These are phyloP conservation scores for Syrmaticus mikado DNA, from an alignment of 2,113 vertebrate genomes.

Conservation along the genomic window DNA sequence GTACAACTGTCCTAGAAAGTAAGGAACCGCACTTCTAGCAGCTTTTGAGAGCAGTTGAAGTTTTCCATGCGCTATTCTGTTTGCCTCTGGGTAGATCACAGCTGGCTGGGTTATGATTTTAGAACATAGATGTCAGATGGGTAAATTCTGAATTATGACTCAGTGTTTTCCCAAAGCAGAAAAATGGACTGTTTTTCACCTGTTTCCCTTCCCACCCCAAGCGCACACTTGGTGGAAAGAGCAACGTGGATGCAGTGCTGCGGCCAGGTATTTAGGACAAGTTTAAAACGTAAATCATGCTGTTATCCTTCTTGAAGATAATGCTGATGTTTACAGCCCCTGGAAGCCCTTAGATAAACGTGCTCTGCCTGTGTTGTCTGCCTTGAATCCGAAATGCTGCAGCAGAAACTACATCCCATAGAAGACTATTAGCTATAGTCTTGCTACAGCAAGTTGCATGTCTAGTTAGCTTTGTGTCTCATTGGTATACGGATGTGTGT, in stretches of 20 bases:
- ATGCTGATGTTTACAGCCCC: constrained; percentile 24
- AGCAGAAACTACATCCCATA: neutral
- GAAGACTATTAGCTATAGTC: neutral
- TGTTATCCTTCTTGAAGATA: neutral
- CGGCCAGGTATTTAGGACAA: neutral
- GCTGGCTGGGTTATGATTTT: neutral
- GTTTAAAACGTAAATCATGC: neutral
- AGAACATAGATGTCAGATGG: neutral
- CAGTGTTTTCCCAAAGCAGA: neutral
- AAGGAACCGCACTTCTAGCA: neutral
- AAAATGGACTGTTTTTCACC: neutral
- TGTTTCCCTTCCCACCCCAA: neutral
- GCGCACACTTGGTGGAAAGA: neutral
- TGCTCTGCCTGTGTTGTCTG: neutral
- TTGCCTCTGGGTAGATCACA: neutral
- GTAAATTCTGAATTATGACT: neutral
- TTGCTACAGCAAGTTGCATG: neutral
- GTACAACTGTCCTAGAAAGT: neutral
- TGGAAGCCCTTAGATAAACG: constrained; percentile 1
- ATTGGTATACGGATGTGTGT: neutral
- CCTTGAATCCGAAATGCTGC: neutral
- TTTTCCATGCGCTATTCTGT: neutral
- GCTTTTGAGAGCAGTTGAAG: neutral
- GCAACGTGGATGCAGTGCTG: neutral
- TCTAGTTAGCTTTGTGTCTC: neutral